Conservation (phyloP, 2,113 vertebrate genomes). For the Plotosus lineatus region DNA sequence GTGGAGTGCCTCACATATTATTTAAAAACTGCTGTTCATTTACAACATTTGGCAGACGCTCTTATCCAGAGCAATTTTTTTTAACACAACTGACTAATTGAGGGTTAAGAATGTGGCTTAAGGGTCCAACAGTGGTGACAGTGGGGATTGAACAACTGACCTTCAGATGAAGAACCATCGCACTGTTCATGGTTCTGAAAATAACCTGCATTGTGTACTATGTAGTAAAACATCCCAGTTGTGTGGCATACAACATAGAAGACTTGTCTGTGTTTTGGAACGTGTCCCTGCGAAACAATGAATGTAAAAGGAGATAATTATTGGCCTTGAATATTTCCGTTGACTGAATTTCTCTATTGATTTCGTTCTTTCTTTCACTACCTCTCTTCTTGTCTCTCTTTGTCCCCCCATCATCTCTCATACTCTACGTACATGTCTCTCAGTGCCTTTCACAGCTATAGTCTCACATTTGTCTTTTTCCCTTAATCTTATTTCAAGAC, state of each 20-base stretch:
- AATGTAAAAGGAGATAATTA: conserved; percentile 1
- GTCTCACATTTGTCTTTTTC: neutral
- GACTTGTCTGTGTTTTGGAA: neutral
- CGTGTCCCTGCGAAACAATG: neutral
- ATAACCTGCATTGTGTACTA: neutral
- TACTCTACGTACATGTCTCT: neutral
- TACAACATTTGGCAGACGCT: no score
- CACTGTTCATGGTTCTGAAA: neutral
- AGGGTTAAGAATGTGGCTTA: no score
- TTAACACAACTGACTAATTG: no score
- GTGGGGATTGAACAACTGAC: no score
- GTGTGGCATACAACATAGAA: neutral
- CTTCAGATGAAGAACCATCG: no score
- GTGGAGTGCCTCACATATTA: no score
- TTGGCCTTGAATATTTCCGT: neutral
- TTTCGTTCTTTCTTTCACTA: neutral
- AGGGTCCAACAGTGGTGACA: no score
- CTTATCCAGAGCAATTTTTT: no score
- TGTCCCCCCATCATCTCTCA: neutral
- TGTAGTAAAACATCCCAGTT: conserved; percentile 3
- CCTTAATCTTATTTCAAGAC: no score
- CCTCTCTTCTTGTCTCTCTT: neutral
- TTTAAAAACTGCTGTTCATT: no score
- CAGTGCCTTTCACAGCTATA: neutral
- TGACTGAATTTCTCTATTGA: neutral